Evolutionary conservation across 2,113 vertebrate genomes (phyloP).

Genomic region (Pygoscelis adeliae): DNA sequence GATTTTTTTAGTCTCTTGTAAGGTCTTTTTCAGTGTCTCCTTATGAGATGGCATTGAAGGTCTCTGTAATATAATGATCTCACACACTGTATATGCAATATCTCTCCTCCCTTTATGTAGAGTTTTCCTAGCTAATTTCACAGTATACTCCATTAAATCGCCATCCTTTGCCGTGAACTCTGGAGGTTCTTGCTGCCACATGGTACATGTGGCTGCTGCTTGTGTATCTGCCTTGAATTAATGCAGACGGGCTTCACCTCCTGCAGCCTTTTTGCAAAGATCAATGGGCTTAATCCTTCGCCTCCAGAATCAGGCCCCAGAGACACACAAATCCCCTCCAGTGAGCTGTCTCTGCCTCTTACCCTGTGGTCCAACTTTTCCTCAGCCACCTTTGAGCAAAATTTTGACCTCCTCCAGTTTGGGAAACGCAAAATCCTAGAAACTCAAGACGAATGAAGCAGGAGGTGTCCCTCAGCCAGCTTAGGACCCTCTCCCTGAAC

Average conservation of each 20-base stretch:
- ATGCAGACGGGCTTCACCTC: neutral
- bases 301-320: neutral
- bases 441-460: neutral
- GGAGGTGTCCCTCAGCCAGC: neutral
- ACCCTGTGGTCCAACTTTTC: neutral
- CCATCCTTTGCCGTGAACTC: conserved; percentile 57
- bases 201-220: neutral
- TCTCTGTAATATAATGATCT: conserved; percentile 65
- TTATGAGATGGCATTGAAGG: conserved; percentile 61
- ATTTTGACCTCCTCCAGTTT: neutral
- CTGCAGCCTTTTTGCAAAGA: conserved; percentile 17
- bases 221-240: conserved; percentile 22
- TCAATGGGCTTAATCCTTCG: neutral
- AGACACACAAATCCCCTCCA: neutral
- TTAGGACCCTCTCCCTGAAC: neutral
- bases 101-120: conserved; percentile 17
- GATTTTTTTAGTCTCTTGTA: conserved; percentile 57
- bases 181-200: conserved; percentile 48
- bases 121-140: conserved; percentile 65
- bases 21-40: conserved; percentile 49
- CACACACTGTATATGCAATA: neutral
- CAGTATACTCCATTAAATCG: conserved; percentile 58
- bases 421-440: neutral
- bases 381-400: neutral
- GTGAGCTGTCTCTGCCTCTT: conserved; percentile 7